Conservation (phyloP, 1,140 invertebrate genomes). For the Drosophila prosaltans region DNA sequence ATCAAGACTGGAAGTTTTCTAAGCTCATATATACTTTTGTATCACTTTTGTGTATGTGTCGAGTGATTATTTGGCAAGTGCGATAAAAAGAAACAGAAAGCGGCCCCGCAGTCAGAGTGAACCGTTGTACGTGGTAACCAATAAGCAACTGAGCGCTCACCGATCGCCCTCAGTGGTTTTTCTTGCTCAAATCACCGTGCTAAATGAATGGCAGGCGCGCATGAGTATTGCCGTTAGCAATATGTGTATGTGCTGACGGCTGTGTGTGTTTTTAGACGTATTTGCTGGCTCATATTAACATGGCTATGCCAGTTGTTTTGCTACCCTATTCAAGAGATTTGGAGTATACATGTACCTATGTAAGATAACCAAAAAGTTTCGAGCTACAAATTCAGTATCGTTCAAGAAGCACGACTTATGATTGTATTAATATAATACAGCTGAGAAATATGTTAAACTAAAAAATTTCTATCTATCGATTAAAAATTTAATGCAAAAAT, state of each 20-base stretch:
- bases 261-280: constrained; percentile 42
- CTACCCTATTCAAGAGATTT: constrained; percentile 21
- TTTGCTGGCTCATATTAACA: constrained; percentile 52
- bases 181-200: constrained; percentile 55
- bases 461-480: no score
- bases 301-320: constrained; percentile 31
- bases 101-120: constrained; percentile 19
- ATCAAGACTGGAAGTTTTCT: not conserved
- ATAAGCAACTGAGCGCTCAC: constrained; percentile 63
- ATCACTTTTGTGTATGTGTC: constrained; percentile 20
- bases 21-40: constrained; percentile 24
- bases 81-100: constrained; percentile 14
- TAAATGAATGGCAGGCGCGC: constrained; percentile 66
- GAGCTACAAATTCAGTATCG: no score
- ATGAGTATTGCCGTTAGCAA: constrained; percentile 54
- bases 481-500: no score
- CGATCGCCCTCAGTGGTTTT: constrained; percentile 59
- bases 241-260: constrained; percentile 18
- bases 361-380: no score
- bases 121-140: constrained; percentile 65
- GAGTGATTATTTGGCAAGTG: constrained; percentile 40
- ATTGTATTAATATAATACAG: no score
- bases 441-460: no score
- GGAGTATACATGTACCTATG: not conserved
- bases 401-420: no score